Evolutionary conservation across 1,140 invertebrate species (phyloP).

Genomic region (Philotrypesis tridentata): DNA sequence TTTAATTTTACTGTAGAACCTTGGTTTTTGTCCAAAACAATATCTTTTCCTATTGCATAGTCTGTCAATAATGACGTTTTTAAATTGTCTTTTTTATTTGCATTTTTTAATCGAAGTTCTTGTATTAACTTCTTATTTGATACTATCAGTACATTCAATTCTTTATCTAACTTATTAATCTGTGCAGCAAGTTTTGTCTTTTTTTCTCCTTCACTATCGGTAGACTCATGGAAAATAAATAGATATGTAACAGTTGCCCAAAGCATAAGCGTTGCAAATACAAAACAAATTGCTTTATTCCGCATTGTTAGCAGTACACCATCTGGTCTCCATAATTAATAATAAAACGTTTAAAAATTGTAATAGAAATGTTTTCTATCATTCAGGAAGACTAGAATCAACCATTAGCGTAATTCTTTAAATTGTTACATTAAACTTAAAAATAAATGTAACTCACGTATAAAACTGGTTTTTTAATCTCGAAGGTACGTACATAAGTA

Average conservation of each 20-base stretch:
- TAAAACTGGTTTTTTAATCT: background rate
- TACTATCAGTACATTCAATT: conserved; percentile 64
- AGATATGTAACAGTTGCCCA: conserved; percentile 8
- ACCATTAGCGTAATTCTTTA: background rate
- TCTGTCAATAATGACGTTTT: conserved; percentile 8
- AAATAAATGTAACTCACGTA: background rate
- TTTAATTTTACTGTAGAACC: background rate
- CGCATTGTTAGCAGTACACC: background rate
- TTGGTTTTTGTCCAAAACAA: background rate
- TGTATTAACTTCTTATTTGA: conserved; percentile 62
- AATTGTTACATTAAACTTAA: background rate
- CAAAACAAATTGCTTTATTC: conserved; percentile 8
- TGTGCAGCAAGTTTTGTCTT: conserved; percentile 62
- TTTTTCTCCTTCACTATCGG: background rate
- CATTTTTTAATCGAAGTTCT: conserved; percentile 26
- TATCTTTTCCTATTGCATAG: background rate
- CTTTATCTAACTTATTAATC: conserved; percentile 63
- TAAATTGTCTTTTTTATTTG: background rate
- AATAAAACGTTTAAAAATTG: background rate
- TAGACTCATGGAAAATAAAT: conserved; percentile 27
- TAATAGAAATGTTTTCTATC: background rate
- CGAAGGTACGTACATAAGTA: background rate
- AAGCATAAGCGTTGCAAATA: background rate
- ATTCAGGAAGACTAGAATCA: background rate
- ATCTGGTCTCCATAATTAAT: background rate